phyloP scores from a whole-genome alignment of 2,888 invertebrate genomes.

The Bombyx huttoni region DNA sequence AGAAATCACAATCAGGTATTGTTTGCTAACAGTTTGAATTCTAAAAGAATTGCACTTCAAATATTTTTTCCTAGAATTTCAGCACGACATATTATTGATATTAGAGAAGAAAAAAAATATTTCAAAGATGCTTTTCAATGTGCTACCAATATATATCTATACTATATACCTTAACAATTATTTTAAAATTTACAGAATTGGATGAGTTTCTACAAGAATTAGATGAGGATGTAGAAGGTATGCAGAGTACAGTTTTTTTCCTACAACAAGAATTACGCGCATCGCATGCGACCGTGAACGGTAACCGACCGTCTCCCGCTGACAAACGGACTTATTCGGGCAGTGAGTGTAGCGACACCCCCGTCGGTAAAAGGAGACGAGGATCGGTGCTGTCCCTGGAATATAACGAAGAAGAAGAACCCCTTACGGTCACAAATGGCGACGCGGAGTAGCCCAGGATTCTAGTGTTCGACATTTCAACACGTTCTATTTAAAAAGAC shows the following conservation, averaged over 20 bases:
- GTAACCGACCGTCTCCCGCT: constrained; percentile 36
- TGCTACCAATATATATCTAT: too few species aligned
- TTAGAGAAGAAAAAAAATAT: too few species aligned
- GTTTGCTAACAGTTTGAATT: constrained; percentile 1
- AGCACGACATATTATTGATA: too few species aligned
- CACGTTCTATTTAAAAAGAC: constrained; percentile 35
- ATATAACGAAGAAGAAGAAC: constrained; percentile 82
- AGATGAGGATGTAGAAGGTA: constrained; percentile 97
- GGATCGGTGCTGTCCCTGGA: constrained; percentile 81
- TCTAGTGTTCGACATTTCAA: constrained; percentile 31
- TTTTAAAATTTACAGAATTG: constrained; percentile 76
- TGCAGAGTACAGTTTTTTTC: constrained; percentile 97
- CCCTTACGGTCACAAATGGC: constrained; percentile 79
- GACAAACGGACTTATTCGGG: constrained; percentile 59
- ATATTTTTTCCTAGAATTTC: too few species aligned
- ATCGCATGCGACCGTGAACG: constrained; percentile 67
- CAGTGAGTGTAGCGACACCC: constrained; percentile 54
- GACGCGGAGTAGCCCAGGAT: constrained; percentile 68
- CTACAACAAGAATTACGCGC: constrained; percentile 94
- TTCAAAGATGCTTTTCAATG: too few species aligned
- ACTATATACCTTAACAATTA: too few species aligned
- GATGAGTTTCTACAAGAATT: constrained; percentile 96
- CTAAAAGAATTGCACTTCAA: too few species aligned
- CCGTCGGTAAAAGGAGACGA: constrained; percentile 77
- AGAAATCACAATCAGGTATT: constrained; percentile 94